These are phyloP conservation scores for Drosophila testacea DNA, from an alignment of 2,888 invertebrate species.

Conservation along the genomic window DNA sequence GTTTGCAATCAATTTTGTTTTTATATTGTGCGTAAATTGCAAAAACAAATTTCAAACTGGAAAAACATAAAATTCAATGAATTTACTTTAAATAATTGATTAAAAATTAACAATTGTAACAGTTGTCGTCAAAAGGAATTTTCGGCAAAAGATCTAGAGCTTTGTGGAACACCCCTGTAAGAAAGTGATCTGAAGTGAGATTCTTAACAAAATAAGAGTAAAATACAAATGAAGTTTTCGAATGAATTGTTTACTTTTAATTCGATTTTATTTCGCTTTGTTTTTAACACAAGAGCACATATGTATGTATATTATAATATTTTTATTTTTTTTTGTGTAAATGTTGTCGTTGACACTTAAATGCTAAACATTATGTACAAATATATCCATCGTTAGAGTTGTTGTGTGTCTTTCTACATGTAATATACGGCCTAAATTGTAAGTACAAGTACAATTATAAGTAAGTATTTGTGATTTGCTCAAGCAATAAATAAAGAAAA, in stretches of 20 bases:
- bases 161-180: too few species aligned
- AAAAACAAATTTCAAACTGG: too few species aligned
- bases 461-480: conserved; percentile 36
- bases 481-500: conserved; percentile 61
- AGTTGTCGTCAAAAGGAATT: too few species aligned
- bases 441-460: conserved; percentile 21
- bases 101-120: too few species aligned
- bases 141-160: too few species aligned
- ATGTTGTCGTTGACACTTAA: conserved; percentile 65
- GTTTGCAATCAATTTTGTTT: too few species aligned
- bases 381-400: conserved; percentile 66
- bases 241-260: conserved; percentile 42
- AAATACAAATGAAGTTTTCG: background rate
- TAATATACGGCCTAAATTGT: conserved; percentile 12
- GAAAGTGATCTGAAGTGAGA: too few species aligned
- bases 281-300: conserved; percentile 68
- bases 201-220: too few species aligned
- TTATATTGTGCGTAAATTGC: too few species aligned
- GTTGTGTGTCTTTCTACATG: conserved; percentile 22
- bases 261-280: conserved; percentile 27
- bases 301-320: conserved; percentile 6
- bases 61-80: too few species aligned
- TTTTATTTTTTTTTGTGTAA: conserved; percentile 45
- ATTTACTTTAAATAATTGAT: too few species aligned
- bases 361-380: conserved; percentile 70